Evolutionary conservation across 2,797 vertebrate species (phyloP).

Genomic region (Lithobates pipiens): DNA sequence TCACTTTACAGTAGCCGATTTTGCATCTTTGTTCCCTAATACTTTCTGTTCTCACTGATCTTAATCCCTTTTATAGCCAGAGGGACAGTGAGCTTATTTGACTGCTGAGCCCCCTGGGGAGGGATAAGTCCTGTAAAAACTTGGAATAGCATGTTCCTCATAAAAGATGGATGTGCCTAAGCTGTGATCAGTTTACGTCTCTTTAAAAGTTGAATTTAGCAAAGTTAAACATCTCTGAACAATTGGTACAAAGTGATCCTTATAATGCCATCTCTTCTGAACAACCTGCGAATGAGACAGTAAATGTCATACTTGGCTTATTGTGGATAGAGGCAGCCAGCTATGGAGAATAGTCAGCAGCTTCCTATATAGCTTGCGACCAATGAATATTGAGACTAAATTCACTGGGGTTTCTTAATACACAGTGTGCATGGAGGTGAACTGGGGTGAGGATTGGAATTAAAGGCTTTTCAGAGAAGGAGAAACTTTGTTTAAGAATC

Average conservation of each 20-base stretch:
- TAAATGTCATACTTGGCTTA: slow-evolving; percentile 8
- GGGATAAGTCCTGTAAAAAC: not conserved
- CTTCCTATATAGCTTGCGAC: slow-evolving; percentile 22
- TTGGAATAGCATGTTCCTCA: not conserved
- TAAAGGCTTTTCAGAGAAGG: too few relatives aligned
- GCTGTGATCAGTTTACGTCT: not conserved
- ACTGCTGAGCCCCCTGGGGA: slow-evolving; percentile 3
- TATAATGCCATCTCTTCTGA: not conserved
- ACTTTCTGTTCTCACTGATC: not conserved
- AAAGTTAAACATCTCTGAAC: not conserved
- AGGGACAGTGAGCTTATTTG: not conserved
- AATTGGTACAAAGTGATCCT: not conserved
- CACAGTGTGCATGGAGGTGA: not conserved
- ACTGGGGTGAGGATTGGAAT: not conserved
- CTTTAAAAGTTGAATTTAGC: not conserved
- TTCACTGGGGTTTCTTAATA: slow-evolving; percentile 8
- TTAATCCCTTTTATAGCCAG: not conserved
- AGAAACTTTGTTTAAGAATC: too few relatives aligned
- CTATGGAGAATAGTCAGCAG: slow-evolving; percentile 23
- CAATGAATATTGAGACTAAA: not conserved
- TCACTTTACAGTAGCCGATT: too few relatives aligned
- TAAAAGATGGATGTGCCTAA: not conserved
- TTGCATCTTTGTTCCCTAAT: not conserved
- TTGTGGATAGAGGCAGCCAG: slow-evolving; percentile 16
- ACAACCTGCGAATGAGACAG: not conserved